These are phyloP conservation scores for Cylloceria caligata DNA, from an alignment of 2,888 invertebrate species.

Conservation along the genomic window DNA sequence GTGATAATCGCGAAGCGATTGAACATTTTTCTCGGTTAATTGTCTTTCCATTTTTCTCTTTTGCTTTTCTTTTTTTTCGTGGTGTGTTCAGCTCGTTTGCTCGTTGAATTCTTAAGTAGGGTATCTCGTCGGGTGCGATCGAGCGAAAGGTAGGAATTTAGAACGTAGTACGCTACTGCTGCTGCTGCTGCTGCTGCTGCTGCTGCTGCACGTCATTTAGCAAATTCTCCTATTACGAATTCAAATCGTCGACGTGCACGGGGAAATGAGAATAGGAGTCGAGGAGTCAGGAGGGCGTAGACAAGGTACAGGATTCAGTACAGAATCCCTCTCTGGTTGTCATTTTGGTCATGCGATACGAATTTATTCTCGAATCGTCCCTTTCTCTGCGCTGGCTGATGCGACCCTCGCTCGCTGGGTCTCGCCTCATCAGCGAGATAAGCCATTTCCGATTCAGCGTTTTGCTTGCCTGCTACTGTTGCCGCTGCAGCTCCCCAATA, in stretches of 20 bases:
- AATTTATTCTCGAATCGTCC: slow-evolving; percentile 64
- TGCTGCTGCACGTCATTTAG: slow-evolving; percentile 47
- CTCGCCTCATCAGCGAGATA: slow-evolving; percentile 78
- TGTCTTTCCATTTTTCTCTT: slow-evolving; percentile 54
- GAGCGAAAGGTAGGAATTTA: slow-evolving; percentile 14
- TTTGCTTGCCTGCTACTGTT: slow-evolving; percentile 69
- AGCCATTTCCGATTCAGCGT: slow-evolving; percentile 74
- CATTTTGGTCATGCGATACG: slow-evolving; percentile 65
- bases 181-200: neutral
- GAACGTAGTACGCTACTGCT: neutral
- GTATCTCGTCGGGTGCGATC: slow-evolving; percentile 18
- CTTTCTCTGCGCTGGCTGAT: slow-evolving; percentile 45
- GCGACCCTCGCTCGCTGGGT: slow-evolving; percentile 46
- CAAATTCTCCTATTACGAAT: slow-evolving; percentile 65
- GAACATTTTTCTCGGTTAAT: slow-evolving; percentile 59
- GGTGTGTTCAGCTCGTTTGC: slow-evolving; percentile 42
- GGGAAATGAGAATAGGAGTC: slow-evolving; percentile 31
- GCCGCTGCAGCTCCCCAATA: slow-evolving; percentile 49
- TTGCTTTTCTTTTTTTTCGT: slow-evolving; percentile 26
- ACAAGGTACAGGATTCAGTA: slow-evolving; percentile 16
- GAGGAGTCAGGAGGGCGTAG: slow-evolving; percentile 9
- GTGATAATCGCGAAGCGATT: slow-evolving; percentile 48
- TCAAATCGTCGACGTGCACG: slow-evolving; percentile 56
- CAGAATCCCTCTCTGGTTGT: slow-evolving; percentile 40
- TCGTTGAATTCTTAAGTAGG: slow-evolving; percentile 61